Evolutionary conservation across 2,888 invertebrate species (phyloP).

Genomic region (Eilema griseolum): DNA sequence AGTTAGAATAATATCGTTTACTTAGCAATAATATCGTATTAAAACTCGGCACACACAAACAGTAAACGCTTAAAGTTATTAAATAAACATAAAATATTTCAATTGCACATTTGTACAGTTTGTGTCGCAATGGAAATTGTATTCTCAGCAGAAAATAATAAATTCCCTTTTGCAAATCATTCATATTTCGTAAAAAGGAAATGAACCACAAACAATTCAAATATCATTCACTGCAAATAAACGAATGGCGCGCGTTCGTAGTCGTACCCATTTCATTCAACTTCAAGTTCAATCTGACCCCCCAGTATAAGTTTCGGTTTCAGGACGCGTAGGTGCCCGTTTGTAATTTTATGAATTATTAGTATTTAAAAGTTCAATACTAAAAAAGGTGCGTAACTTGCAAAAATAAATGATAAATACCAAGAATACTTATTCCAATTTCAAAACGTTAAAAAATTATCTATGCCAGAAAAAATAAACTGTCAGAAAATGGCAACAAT

Average conservation of each 20-base stretch:
- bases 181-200: constrained; percentile 3
- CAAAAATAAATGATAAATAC: neutral
- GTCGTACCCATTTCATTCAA: neutral
- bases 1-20: too few species aligned
- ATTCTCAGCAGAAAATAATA: neutral
- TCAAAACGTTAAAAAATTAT: constrained; percentile 14
- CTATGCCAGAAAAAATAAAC: constrained; percentile 5
- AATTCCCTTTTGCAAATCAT: neutral
- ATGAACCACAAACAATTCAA: neutral
- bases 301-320: neutral
- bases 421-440: neutral
- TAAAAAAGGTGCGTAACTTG: neutral
- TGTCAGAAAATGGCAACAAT: constrained; percentile 17
- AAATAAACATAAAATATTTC: neutral
- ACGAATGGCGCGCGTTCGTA: neutral
- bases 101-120: neutral
- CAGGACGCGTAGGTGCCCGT: neutral
- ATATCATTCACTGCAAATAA: neutral
- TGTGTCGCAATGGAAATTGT: neutral
- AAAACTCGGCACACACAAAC: too few species aligned
- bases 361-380: neutral
- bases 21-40: neutral
- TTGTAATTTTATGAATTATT: neutral
- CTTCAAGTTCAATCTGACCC: neutral
- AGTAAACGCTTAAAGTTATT: too few species aligned